A percentile compares a stretch with the other conserved stretches of the same genome.
phyloP scores from a whole-genome alignment of 2,888 invertebrate species.

The Epinotia bilunana region DNA sequence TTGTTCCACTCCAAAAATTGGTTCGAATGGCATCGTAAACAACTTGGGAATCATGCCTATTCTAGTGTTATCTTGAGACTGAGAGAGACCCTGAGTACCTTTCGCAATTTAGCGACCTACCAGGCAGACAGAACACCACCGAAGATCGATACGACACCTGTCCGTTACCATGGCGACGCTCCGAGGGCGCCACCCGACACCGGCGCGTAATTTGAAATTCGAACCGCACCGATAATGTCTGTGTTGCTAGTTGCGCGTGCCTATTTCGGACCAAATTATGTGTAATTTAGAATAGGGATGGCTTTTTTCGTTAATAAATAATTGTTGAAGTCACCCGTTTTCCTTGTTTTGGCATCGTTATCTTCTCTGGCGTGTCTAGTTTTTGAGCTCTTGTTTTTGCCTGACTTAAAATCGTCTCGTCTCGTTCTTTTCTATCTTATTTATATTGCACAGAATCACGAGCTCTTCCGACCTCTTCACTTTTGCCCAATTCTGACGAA shows the following conservation, averaged over 20 bases:
- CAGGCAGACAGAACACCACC: conserved; percentile 58
- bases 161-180: conserved; percentile 75
- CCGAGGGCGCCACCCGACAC: conserved; percentile 80
- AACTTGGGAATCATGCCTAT: too few relatives aligned
- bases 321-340: conserved; percentile 34
- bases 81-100: not conserved
- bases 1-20: too few relatives aligned
- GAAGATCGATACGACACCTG: conserved; percentile 81
- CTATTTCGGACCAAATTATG: conserved; percentile 70
- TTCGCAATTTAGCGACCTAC: conserved; percentile 49
- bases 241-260: conserved; percentile 69
- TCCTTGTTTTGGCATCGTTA: conserved; percentile 36
- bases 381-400: conserved; percentile 3
- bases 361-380: conserved; percentile 32
- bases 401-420: not conserved
- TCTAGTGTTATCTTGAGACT: not conserved
- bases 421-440: too few relatives aligned
- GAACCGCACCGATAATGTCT: conserved; percentile 81
- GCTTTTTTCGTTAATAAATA: conserved; percentile 60
- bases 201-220: conserved; percentile 83
- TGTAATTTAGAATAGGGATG: conserved; percentile 70
- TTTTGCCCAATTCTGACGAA: too few relatives aligned
- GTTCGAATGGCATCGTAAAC: too few relatives aligned
- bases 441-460: too few relatives aligned
- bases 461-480: too few relatives aligned